Conservation (phyloP, 2,113 vertebrate genomes). For the Pithys albifrons region DNA sequence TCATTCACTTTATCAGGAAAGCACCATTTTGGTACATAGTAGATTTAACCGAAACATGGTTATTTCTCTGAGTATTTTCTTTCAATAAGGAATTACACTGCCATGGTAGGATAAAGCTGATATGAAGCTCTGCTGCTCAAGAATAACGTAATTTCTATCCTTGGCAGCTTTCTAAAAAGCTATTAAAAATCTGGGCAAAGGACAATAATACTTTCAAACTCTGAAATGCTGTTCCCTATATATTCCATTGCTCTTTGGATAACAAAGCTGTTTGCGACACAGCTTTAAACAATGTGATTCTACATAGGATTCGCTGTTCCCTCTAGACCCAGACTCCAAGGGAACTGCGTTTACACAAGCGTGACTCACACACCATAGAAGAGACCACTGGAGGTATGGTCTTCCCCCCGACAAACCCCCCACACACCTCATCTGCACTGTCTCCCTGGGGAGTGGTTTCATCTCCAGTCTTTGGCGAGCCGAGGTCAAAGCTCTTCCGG, state of each 20-base stretch:
- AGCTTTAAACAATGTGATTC: not conserved
- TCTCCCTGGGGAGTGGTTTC: slow-evolving; percentile 88
- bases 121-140: not conserved
- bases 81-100: not conserved
- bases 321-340: not conserved
- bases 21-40: not conserved
- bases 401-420: not conserved
- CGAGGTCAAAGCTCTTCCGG: slow-evolving; percentile 89
- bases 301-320: fast-evolving
- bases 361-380: not conserved
- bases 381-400: fast-evolving
- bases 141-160: not conserved
- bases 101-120: not conserved
- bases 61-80: not conserved
- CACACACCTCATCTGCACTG: slow-evolving; percentile 86
- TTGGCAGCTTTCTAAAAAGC: not conserved
- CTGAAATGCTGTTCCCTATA: not conserved
- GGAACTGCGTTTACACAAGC: not conserved
- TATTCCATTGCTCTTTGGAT: not conserved
- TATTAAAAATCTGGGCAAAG: not conserved
- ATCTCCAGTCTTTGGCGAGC: slow-evolving; percentile 82
- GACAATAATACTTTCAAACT: not conserved
- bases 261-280: not conserved
- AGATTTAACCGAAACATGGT: not conserved
- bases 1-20: not conserved